Conservation (phyloP, 2,797 vertebrate species). For the Acanthornis magna region DNA sequence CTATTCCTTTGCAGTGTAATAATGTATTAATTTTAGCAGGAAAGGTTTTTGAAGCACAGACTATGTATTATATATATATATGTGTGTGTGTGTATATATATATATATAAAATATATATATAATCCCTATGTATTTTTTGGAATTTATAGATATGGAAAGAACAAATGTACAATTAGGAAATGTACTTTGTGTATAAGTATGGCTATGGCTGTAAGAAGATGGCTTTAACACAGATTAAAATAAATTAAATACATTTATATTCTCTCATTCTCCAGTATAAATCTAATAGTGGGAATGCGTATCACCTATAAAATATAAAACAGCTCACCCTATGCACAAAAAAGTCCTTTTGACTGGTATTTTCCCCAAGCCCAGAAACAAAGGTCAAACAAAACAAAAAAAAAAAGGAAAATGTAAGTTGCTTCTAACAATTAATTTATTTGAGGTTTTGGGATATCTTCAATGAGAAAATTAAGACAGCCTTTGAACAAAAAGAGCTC, state of each 20-base stretch:
- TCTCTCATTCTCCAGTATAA: neutral
- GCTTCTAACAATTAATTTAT: neutral
- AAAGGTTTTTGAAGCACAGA: neutral
- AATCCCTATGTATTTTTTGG: neutral
- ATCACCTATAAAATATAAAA: neutral
- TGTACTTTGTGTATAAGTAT: neutral
- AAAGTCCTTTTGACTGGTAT: fast-evolving
- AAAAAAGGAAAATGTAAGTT: neutral
- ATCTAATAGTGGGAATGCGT: neutral
- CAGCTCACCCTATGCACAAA: neutral
- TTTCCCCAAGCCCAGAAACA: neutral
- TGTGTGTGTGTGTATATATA: neutral
- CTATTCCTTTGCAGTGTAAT: neutral
- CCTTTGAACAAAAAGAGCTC: neutral
- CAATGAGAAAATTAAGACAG: neutral
- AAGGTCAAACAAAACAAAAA: neutral
- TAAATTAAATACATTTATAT: neutral
- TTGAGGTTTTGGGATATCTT: neutral
- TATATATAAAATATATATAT: neutral
- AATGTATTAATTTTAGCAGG: neutral
- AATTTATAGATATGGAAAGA: neutral
- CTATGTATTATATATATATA: too few species aligned
- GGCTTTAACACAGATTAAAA: neutral
- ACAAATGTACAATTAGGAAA: neutral
- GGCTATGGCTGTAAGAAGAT: neutral